Percentiles rank a stretch among this genome's conserved stretches.
Evolutionary conservation across 35 echinoderm and acorn worm species (phyloP).

Genomic region (Ptychodera flava): DNA sequence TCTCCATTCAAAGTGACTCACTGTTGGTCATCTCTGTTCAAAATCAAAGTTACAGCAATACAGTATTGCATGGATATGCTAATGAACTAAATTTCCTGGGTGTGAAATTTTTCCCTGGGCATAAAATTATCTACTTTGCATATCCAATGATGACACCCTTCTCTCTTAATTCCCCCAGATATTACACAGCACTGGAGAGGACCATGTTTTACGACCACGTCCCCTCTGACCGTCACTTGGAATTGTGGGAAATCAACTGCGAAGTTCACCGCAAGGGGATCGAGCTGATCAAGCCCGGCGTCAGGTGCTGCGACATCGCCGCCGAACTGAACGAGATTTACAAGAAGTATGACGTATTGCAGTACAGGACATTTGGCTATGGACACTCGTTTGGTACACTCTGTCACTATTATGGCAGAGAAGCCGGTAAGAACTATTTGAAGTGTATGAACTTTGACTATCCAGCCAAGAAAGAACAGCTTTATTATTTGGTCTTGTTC

Average conservation of each 20-base stretch:
- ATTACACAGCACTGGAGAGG: conserved; percentile 67
- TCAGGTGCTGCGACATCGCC: conserved; percentile 69
- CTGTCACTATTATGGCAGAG: conserved; percentile 93
- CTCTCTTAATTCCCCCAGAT: conserved; percentile 18
- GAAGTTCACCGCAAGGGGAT: conserved; percentile 54
- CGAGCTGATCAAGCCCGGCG: conserved; percentile 60
- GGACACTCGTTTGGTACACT: conserved; percentile 80
- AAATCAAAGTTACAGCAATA: too few relatives aligned
- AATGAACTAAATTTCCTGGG: too few relatives aligned
- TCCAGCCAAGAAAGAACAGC: too few relatives aligned
- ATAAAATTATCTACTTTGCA: too few relatives aligned
- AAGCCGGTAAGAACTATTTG: conserved; percentile 73
- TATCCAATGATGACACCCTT: too few relatives aligned
- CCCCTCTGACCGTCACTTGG: conserved; percentile 37
- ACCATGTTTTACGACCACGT: conserved; percentile 57
- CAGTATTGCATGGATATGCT: too few relatives aligned
- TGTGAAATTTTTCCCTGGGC: too few relatives aligned
- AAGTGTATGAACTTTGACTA: too few relatives aligned
- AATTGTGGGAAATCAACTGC: conserved; percentile 78
- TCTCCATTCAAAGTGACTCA: too few relatives aligned
- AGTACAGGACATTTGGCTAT: conserved; percentile 83
- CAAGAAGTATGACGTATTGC: conserved; percentile 42
- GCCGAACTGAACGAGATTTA: conserved; percentile 74
- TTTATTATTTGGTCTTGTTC: too few relatives aligned
- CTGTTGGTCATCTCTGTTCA: too few relatives aligned